These are phyloP conservation scores for Linurgus olivaceus DNA, from an alignment of 2,797 vertebrate genomes.

Conservation along the genomic window DNA sequence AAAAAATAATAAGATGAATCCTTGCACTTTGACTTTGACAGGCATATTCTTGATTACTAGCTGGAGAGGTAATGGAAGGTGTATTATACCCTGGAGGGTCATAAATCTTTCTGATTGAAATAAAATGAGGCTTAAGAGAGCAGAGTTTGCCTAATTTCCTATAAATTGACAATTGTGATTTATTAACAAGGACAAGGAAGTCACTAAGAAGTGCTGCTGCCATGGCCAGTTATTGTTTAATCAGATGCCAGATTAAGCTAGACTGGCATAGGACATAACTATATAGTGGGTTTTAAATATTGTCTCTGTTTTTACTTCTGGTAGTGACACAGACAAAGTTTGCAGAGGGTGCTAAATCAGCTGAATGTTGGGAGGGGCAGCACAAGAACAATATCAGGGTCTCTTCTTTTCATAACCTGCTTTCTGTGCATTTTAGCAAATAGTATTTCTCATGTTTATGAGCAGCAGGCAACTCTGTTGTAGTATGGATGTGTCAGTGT, in stretches of 20 bases:
- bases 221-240: conserved; percentile 28
- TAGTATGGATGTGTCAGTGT: neutral
- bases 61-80: conserved; percentile 37
- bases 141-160: conserved; percentile 52
- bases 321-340: neutral
- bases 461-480: neutral
- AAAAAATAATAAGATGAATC: conserved; percentile 26
- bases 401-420: neutral
- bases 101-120: conserved; percentile 64
- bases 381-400: neutral
- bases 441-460: neutral
- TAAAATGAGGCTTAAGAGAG: conserved; percentile 64
- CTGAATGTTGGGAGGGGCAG: neutral
- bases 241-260: conserved; percentile 12
- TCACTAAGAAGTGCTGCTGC: conserved; percentile 62
- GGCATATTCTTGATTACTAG: conserved; percentile 41
- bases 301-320: neutral
- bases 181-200: conserved; percentile 69
- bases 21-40: conserved; percentile 51
- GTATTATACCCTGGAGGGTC: conserved; percentile 21
- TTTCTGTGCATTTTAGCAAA: neutral
- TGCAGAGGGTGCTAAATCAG: neutral
- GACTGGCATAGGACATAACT: neutral
- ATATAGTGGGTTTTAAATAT: neutral
- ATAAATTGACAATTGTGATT: conserved; percentile 57